Conservation (phyloP, 2,797 vertebrate genomes). For the Pangasius sanitwongsei region DNA sequence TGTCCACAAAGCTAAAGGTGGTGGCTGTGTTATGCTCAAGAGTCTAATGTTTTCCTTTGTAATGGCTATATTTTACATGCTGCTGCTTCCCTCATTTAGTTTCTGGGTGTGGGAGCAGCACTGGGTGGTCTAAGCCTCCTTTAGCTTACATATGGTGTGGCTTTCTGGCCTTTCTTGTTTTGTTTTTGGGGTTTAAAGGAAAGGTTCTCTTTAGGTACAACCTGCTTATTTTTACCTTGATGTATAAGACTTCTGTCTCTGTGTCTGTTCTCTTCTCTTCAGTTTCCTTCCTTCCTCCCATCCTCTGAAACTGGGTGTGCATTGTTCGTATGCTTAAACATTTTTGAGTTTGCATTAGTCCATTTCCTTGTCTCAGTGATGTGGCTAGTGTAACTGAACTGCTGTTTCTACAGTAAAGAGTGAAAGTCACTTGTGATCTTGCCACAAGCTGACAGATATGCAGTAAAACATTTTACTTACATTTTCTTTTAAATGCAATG, state of each 20-base stretch:
- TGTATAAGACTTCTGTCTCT: conserved; percentile 58
- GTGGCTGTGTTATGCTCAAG: conserved; percentile 30
- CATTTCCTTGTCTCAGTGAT: conserved; percentile 25
- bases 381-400: not conserved
- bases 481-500: conserved; percentile 22
- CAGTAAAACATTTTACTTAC: conserved; percentile 17
- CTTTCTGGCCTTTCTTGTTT: conserved; percentile 77
- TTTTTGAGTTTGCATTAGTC: conserved; percentile 20
- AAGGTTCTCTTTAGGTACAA: conserved; percentile 76
- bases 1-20: conserved; percentile 41
- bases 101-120: conserved; percentile 71
- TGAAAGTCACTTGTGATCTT: conserved; percentile 31
- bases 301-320: conserved; percentile 23
- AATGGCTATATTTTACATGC: conserved; percentile 54
- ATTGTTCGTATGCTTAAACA: conserved; percentile 32
- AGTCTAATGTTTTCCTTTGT: conserved; percentile 49
- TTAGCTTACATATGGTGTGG: conserved; percentile 78
- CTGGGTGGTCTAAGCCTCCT: conserved; percentile 82
- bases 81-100: conserved; percentile 54
- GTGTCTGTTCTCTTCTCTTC: conserved; percentile 26
- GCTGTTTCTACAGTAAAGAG: conserved; percentile 26
- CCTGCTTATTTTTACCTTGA: conserved; percentile 77
- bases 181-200: conserved; percentile 79
- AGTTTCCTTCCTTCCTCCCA: conserved; percentile 27
- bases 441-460: conserved; percentile 22